Conservation (phyloP, 2,113 vertebrate species). For the Rousettus leschenaultii region DNA sequence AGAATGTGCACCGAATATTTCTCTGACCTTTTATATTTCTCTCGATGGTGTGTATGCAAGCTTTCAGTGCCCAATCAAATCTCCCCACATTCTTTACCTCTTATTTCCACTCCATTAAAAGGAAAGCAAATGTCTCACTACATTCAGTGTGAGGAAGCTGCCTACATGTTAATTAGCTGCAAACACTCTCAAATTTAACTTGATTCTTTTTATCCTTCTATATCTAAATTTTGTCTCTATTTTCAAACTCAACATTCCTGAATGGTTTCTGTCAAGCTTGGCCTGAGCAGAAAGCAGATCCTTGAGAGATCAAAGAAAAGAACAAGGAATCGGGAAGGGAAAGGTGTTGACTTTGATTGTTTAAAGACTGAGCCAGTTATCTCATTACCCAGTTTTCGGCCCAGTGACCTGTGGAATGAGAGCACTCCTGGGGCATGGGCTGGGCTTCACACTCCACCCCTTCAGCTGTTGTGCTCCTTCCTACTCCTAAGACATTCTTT, state of each 20-base stretch:
- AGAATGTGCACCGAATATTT: slow-evolving; percentile 53
- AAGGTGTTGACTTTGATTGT: not conserved
- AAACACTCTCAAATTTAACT: not conserved
- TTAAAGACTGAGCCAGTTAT: not conserved
- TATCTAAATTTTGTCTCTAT: slow-evolving; percentile 46
- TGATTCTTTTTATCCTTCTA: slow-evolving; percentile 35
- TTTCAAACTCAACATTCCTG: slow-evolving; percentile 38
- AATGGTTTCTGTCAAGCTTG: not conserved
- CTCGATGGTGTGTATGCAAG: slow-evolving; percentile 36
- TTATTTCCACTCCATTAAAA: not conserved
- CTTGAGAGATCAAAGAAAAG: slow-evolving; percentile 16
- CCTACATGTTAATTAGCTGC: slow-evolving; percentile 58
- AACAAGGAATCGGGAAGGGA: not conserved
- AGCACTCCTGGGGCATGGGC: slow-evolving; percentile 34
- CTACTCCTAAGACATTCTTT: not conserved
- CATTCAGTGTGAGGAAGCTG: slow-evolving; percentile 42
- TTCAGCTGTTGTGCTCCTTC: slow-evolving; percentile 16
- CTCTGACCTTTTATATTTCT: slow-evolving; percentile 45
- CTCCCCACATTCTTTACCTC: slow-evolving; percentile 3
- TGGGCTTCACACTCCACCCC: slow-evolving; percentile 19
- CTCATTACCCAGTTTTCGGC: slow-evolving; percentile 63
- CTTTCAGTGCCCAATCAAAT: slow-evolving; percentile 50
- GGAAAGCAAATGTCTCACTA: slow-evolving; percentile 49
- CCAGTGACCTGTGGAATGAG: slow-evolving; percentile 58
- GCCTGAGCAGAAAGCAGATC: slow-evolving; percentile 38